A percentile compares a stretch with the other conserved stretches of the same genome.
These are phyloP conservation scores for Guaruba guarouba DNA, from an alignment of 2,113 vertebrate species.

Conservation along the genomic window DNA sequence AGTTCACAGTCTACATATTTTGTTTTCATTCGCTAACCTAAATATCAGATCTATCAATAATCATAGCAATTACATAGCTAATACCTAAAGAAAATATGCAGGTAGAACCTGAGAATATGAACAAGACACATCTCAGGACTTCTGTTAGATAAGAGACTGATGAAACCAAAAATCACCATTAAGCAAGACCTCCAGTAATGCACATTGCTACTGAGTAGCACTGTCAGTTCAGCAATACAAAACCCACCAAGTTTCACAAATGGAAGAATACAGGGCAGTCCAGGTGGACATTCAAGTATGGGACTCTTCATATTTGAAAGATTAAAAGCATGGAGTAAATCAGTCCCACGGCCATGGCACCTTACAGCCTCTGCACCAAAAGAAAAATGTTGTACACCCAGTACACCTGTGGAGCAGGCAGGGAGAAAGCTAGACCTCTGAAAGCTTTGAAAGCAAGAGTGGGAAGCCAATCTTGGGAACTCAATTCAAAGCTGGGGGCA, in stretches of 20 bases:
- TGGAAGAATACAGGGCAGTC: not conserved
- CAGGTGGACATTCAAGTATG: not conserved
- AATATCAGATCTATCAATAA: not conserved
- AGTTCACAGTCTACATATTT: not conserved
- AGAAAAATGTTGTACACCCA: not conserved
- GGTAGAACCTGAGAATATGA: not conserved
- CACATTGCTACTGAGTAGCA: not conserved
- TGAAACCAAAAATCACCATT: not conserved
- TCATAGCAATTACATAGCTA: not conserved
- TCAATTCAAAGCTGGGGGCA: not conserved
- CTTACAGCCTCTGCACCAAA: not conserved
- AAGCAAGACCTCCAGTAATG: not conserved
- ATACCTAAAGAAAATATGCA: not conserved
- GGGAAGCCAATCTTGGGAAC: not conserved
- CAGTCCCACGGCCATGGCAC: not conserved
- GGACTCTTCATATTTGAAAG: not conserved
- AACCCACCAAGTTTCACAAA: not conserved
- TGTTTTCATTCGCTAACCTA: not conserved
- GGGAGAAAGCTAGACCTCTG: not conserved
- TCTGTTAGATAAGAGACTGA: not conserved
- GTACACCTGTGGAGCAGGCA: not conserved
- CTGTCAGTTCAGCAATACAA: not conserved
- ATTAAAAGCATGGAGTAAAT: not conserved
- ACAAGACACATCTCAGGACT: not conserved
- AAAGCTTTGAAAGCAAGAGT: not conserved